Base-by-base conservation (phyloP, 2,888 invertebrate genomes). In the Eledona agricola region DNA sequence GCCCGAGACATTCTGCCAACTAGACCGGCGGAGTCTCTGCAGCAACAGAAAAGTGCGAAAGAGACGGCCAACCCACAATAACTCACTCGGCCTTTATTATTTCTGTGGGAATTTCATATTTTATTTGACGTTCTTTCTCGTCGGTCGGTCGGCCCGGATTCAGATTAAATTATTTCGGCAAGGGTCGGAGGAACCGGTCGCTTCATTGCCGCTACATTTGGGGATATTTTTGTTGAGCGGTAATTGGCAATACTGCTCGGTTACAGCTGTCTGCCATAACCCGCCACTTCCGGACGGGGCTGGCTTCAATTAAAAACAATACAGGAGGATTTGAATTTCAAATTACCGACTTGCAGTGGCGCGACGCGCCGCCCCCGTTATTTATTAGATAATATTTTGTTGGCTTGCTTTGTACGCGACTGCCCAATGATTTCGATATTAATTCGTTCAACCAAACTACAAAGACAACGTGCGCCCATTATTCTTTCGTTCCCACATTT, bases 1-100 rank as follows among this genome's bases (percentile, higher is more conserved):
- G 73, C 71, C 72, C 67, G 68, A 72, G 71, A 73, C 70, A 71
- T n/a, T n/a, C 68, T 69, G 69, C 62, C 69, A 69, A 68, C 71
- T 72, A 71, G 71, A 72, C 67, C n/a, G n/a, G n/a, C n/a, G n/a
- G 71, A 70, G 70, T 70, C 66, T 66, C n/a, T n/a, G n/a, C 65
- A 32, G 40, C 22, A 51, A 62, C 62, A 66, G 71, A 72, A 65
- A 72, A 71, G 66, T 70, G 66, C 62, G 60, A 61, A 65, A 62
- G 60, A 43, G 59, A 63, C 11, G 58, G 57, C 60, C 59, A 60
- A 65, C 40, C 51, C 56, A 40, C 60, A 47, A 57, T 59, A 60
- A 64, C 56, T 60, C 60, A 61, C 59, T 59, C 55, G 40, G 32
- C 43, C 60, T 55, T 62, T 60, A 63, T 61, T 60, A 63, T 63